A percentile compares a stretch with the other conserved stretches of the same genome.
Evolutionary conservation across 92 coral and sea anemone genomes (phyloP).

Genomic region (Nematostella vectensis): DNA sequence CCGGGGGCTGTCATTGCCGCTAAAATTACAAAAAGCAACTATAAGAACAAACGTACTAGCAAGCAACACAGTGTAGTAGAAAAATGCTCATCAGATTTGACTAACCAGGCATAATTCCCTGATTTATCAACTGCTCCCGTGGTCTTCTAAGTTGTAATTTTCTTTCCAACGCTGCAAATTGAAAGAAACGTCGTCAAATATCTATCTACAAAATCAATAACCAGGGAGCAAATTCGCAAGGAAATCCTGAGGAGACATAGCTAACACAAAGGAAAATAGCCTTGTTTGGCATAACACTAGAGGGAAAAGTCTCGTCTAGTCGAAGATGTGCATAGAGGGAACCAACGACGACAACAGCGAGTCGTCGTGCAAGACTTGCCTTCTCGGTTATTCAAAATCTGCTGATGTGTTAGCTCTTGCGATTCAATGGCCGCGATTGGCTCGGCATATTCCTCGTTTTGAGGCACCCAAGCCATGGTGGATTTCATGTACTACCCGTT

Average conservation of each 20-base stretch:
- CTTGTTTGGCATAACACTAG: no score
- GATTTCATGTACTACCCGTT: neutral
- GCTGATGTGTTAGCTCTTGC: slow-evolving; percentile 49
- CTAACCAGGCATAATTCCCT: slow-evolving; percentile 99
- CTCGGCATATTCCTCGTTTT: neutral
- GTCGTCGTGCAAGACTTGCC: slow-evolving; percentile 46
- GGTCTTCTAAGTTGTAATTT: slow-evolving; percentile 85
- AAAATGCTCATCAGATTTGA: neutral
- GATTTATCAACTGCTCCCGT: slow-evolving; percentile 82
- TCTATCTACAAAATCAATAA: no score
- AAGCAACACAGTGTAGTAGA: slow-evolving; percentile 8
- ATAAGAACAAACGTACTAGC: slow-evolving; percentile 1
- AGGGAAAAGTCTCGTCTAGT: no score
- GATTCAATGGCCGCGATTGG: neutral
- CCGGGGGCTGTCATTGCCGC: slow-evolving; percentile 89
- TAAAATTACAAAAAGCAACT: slow-evolving; percentile 34
- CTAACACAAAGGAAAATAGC: no score
- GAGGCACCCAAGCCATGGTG: slow-evolving; percentile 6
- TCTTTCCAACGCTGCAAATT: slow-evolving; percentile 77
- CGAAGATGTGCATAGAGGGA: no score
- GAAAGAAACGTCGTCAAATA: no score
- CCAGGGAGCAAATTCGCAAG: no score
- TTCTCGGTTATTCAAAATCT: slow-evolving; percentile 75
- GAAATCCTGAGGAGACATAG: no score
- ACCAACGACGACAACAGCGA: no score